phyloP scores from a whole-genome alignment of 1,140 invertebrate species.

The fruit fly (Drosophila melanogaster) region DNA sequence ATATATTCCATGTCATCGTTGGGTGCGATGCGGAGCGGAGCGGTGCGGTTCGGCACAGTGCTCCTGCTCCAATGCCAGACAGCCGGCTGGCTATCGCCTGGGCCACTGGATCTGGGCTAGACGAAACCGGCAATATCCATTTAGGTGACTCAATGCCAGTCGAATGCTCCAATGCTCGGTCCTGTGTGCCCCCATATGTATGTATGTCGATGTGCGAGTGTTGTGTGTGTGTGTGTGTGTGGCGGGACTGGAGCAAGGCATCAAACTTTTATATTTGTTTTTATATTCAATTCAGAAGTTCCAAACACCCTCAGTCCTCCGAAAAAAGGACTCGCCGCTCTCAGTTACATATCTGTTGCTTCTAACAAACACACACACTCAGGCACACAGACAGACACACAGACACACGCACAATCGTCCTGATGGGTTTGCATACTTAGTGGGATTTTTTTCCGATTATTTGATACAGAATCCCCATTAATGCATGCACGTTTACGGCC shows the following conservation, averaged over 20 bases:
- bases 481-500: constrained; percentile 58
- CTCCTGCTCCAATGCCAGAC: constrained; percentile 59
- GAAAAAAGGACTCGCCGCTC: constrained; percentile 21
- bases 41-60: constrained; percentile 4
- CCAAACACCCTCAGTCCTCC: constrained; percentile 26
- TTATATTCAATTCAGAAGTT: constrained; percentile 78
- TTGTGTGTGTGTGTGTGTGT: constrained; percentile 8
- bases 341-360: constrained; percentile 57
- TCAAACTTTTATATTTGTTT: constrained; percentile 79
- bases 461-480: constrained; percentile 67
- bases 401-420: constrained; percentile 9
- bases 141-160: constrained; percentile 64
- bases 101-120: constrained; percentile 56
- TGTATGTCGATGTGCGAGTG: neutral
- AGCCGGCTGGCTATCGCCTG: constrained; percentile 30
- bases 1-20: constrained; percentile 72
- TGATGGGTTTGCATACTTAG: constrained; percentile 48
- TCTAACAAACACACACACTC: constrained; percentile 3
- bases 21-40: constrained; percentile 63
- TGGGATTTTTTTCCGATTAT: constrained; percentile 53
- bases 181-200: constrained; percentile 1
- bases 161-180: constrained; percentile 44
- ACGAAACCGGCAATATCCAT: constrained; percentile 68
- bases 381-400: neutral
- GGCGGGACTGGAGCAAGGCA: constrained; percentile 38